Base-by-base conservation (phyloP, 2,888 invertebrate genomes). In the Agriopis leucophaearia region DNA sequence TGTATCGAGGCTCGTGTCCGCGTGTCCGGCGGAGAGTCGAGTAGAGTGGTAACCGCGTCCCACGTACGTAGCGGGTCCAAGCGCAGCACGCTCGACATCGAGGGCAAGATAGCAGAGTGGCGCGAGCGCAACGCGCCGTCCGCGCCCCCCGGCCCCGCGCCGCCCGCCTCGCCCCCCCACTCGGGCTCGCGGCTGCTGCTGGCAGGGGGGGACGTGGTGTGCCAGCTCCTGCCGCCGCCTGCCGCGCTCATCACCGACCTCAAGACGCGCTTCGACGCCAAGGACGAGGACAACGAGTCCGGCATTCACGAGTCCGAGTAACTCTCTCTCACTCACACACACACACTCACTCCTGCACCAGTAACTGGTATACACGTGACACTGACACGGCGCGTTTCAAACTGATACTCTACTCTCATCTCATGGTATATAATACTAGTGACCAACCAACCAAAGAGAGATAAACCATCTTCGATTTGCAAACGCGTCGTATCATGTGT, bases 61-160 rank as follows among this genome's bases (percentile, higher is more conserved):
- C 51, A 9, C 50, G 16, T 48, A 42, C 73, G 79, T 79, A 92
- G 93, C 80, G 93, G 91, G 50, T 92, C 92, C 71, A 93, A 92
- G 84, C 91, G 92, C 80, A 92, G 91, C 86, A 94, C 93, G 78
- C 89, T 94, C 74, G 93, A 94, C 90, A 90, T 94, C 90, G 93
- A 94, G 86, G 93, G 92, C 77, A 93, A 92, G 90, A 90, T 93
- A 69, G 92, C 90, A 71, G 89, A 89, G 88, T 92, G 92, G 92
- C 88, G 91, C 78, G 84, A 81, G 63, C 86, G 90, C 64, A 80
- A 79, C 78, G 78, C 80, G 67, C 78, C 85, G 66, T 75, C 80
- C 66, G 76, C 75, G 65, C 79, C 78, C 50, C 72, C 75, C 61
- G 71, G 70, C 40, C 72, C 73, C 40, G 57, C 64, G 58, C 60